Evolutionary conservation across 2,113 vertebrate species (phyloP), one percentile per base, ranked within the genome.

Genomic region (Urocolius indicus): DNA sequence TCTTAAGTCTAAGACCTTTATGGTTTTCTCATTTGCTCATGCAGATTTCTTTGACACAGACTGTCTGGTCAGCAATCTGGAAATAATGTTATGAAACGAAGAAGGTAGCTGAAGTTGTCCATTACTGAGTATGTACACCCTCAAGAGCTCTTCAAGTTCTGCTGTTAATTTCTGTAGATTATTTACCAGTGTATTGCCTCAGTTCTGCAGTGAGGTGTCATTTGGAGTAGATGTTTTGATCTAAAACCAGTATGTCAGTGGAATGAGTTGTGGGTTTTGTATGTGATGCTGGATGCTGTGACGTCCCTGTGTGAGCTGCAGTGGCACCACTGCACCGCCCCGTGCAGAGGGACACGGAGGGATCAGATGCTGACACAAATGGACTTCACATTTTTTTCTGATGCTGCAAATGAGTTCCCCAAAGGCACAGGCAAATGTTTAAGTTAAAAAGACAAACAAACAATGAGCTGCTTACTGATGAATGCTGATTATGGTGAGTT

Each of bases 371-470:
- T 11, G 46, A 36, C 46, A 76, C 66, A 52, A 75, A 52, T 6
- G 5, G 7, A 21, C 45, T 52, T 30, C 46, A 66, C 78, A 48
- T 71, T 82, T 79, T 83, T 68, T 87, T 52, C 68, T 75, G 45
- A 79, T 87, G 85, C 88, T 49, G 76, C 89, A 95, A 93, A 89
- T 78, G 85, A 92, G 85, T 15, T 84, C 92, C 83, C 83, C 52
- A 81, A 94, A 97, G 93, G 92, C 88, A 57, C 0, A 0, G 45
- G 38, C 26, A 57, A 76, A 84, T 84, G 87, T 65, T 95, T 91
- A 89, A 92, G 84, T 92, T 93, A 89, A 93, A 95, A 89, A 93
- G 88, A 88, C 89, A 95, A 91, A 95, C 73, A 94, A 93, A 93
- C 85, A 87, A 54, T 54, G 85, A 96, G 90, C 83, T 93, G 85